These are phyloP conservation scores for Passer domesticus DNA, from an alignment of 2,113 vertebrate species.

Conservation along the genomic window DNA sequence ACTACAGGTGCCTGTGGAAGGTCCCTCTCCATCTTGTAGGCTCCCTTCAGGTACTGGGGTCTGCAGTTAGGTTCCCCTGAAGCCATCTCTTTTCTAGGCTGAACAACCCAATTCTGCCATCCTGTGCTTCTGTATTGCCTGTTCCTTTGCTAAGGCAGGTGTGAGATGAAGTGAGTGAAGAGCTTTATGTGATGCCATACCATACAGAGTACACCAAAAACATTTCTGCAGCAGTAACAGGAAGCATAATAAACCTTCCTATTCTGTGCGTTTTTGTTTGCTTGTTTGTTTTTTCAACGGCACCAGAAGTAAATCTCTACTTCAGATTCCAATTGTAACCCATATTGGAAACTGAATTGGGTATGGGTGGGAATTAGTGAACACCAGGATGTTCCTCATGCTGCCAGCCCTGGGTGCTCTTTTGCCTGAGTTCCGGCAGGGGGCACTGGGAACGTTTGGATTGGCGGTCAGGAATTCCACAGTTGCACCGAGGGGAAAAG, in stretches of 20 bases:
- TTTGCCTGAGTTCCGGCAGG: background rate
- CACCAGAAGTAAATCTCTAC: background rate
- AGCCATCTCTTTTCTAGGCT: background rate
- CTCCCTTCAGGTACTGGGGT: background rate
- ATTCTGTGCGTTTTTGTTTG: background rate
- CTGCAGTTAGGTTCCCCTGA: background rate
- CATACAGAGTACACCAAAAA: background rate
- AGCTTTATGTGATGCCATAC: background rate
- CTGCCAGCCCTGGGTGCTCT: background rate
- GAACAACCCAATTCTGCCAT: background rate
- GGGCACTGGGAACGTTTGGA: background rate
- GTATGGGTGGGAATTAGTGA: background rate
- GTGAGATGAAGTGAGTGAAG: background rate
- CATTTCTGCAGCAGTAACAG: background rate
- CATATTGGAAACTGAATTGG: background rate
- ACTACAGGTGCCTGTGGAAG: background rate
- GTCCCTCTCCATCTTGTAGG: background rate
- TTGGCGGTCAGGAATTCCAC: background rate
- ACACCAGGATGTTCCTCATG: rapidly evolving
- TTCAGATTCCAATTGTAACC: background rate
- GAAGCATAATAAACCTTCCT: background rate
- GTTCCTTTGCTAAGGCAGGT: background rate
- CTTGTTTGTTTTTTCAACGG: background rate
- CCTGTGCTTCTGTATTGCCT: background rate
- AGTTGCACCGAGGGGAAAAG: background rate